phyloP scores from a whole-genome alignment of 2,113 vertebrate genomes.

The Cricetomys ansorgei region DNA sequence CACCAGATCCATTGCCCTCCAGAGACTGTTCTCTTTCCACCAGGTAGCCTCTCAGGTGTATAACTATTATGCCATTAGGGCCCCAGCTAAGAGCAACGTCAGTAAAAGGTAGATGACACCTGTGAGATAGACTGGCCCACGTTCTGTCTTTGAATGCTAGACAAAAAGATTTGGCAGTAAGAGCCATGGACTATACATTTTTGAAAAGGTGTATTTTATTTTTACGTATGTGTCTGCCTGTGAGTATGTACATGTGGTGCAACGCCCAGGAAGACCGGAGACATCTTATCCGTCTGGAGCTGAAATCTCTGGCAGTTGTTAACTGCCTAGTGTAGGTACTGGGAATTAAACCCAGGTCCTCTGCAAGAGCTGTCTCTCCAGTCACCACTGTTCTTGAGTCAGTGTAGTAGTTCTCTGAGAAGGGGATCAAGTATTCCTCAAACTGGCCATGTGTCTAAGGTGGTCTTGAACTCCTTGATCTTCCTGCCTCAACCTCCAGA shows the following conservation, averaged over 20 bases:
- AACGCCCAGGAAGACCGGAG: neutral
- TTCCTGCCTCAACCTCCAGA: neutral
- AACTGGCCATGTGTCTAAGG: neutral
- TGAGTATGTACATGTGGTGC: neutral
- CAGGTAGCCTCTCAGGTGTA: neutral
- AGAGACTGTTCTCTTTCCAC: neutral
- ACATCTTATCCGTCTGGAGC: neutral
- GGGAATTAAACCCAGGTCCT: neutral
- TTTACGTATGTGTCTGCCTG: neutral
- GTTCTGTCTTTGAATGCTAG: slow-evolving; percentile 13
- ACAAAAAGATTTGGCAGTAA: neutral
- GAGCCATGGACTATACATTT: neutral
- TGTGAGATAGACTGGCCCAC: neutral
- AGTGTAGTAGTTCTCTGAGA: neutral
- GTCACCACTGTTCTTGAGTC: neutral
- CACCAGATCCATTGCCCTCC: neutral
- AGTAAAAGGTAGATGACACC: neutral
- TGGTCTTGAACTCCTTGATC: neutral
- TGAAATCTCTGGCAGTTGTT: neutral
- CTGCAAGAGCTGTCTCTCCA: neutral
- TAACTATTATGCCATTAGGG: neutral
- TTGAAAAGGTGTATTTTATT: neutral
- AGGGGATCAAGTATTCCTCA: neutral
- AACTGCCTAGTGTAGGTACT: neutral
- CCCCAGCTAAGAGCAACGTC: neutral